These are phyloP conservation scores for Willisornis vidua DNA, from an alignment of 2,113 vertebrate species.

Conservation along the genomic window DNA sequence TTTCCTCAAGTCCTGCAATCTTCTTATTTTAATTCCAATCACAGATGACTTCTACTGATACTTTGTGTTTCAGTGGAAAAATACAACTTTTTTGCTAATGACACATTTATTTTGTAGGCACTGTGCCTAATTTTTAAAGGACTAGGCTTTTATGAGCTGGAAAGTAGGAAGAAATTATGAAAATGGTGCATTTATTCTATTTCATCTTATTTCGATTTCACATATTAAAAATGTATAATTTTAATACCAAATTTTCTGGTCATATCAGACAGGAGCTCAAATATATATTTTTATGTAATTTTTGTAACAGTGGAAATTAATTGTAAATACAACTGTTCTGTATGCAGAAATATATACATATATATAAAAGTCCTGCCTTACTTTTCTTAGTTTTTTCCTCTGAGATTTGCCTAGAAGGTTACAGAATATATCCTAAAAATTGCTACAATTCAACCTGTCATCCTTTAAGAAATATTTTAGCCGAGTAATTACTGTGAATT, in stretches of 20 bases:
- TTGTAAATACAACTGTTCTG: background rate
- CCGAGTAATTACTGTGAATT: background rate
- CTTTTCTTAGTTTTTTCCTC: background rate
- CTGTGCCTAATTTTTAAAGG: background rate
- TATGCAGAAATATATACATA: background rate
- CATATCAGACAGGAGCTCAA: background rate
- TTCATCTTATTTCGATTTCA: background rate
- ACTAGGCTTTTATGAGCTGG: background rate
- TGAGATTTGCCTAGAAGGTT: background rate
- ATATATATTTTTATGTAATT: background rate
- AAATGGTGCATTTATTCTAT: background rate
- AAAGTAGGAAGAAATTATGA: background rate
- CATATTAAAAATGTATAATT: background rate
- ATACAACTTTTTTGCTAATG: slow-evolving; percentile 28
- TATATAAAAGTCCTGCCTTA: background rate
- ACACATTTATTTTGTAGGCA: background rate
- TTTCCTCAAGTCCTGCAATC: background rate
- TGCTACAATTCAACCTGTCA: background rate
- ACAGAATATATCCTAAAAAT: background rate
- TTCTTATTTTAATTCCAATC: slow-evolving; percentile 35
- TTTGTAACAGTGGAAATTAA: background rate
- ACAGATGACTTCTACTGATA: background rate
- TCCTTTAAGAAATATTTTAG: background rate
- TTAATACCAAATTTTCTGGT: background rate
- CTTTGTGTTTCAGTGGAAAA: background rate